Evolutionary conservation across 1,140 invertebrate species (phyloP).

Genomic region (Drosophila athabasca): DNA sequence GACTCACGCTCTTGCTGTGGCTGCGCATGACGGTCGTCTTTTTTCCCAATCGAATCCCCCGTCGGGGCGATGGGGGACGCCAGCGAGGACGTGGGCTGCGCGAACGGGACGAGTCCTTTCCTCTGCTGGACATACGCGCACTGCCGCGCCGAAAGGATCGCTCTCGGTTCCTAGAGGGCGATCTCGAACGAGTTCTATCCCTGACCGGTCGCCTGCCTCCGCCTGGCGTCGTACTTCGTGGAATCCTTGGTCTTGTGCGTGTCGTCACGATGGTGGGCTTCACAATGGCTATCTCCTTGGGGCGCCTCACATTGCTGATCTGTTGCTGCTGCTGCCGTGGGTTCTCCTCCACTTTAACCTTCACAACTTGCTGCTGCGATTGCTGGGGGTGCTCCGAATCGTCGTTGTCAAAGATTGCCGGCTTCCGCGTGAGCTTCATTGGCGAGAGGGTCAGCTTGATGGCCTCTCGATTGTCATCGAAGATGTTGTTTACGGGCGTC

Average conservation of each 20-base stretch:
- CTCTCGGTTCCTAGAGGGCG: slow-evolving; percentile 43
- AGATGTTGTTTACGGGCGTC: slow-evolving; percentile 70
- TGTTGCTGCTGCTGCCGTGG: background rate
- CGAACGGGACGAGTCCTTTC: slow-evolving; percentile 51
- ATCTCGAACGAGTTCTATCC: slow-evolving; percentile 54
- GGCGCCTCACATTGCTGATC: slow-evolving; percentile 13
- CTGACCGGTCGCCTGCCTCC: slow-evolving; percentile 12
- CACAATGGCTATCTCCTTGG: slow-evolving; percentile 75
- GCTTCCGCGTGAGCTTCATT: slow-evolving; percentile 66
- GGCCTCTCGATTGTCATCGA: slow-evolving; percentile 75
- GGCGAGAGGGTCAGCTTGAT: slow-evolving; percentile 79
- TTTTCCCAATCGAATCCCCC: slow-evolving; percentile 18
- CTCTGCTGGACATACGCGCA: slow-evolving; percentile 14
- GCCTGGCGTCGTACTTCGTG: background rate
- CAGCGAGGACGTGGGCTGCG: slow-evolving; percentile 56
- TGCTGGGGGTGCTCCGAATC: slow-evolving; percentile 36
- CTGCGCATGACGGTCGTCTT: slow-evolving; percentile 34
- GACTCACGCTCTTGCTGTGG: slow-evolving; percentile 50
- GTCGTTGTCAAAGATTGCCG: slow-evolving; percentile 73
- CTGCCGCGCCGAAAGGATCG: slow-evolving; percentile 39
- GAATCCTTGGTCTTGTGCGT: slow-evolving; percentile 42
- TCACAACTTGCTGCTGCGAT: slow-evolving; percentile 4
- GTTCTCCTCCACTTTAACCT: slow-evolving; percentile 28
- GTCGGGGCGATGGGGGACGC: slow-evolving; percentile 47
- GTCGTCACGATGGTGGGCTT: slow-evolving; percentile 77